Evolutionary conservation across 1,140 invertebrate genomes (phyloP).

Genomic region (Drosophila ambigua): DNA sequence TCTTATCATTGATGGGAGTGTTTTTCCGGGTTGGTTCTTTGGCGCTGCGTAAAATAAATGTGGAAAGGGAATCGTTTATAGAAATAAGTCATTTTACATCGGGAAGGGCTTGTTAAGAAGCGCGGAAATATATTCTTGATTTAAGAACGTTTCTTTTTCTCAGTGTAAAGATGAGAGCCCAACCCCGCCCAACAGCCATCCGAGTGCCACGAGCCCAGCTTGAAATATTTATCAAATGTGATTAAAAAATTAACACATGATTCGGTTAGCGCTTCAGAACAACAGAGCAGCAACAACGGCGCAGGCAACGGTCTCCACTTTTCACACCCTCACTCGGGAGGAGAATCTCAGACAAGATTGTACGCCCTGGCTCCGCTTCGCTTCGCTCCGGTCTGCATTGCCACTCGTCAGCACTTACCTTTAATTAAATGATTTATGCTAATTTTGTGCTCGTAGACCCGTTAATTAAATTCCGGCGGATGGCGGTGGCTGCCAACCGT

Average conservation of each 20-base stretch:
- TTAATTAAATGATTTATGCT: constrained; percentile 82
- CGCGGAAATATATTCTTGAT: no score
- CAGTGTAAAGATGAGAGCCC: no score
- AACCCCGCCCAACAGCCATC: no score
- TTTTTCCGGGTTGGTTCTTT: no score
- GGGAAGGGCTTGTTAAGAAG: no score
- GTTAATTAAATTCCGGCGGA: constrained; percentile 72
- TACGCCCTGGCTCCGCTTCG: background rate
- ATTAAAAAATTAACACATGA: constrained; percentile 81
- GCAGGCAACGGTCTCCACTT: background rate
- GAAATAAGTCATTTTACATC: no score
- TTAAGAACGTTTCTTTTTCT: no score
- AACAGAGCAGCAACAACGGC: background rate
- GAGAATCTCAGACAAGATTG: constrained; percentile 18
- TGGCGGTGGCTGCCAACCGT: background rate
- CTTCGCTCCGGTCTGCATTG: constrained; percentile 3
- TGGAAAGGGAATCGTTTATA: no score
- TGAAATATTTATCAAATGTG: constrained; percentile 71
- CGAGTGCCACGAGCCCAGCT: background rate
- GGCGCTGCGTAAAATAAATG: no score
- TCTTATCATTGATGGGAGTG: no score
- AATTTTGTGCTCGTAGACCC: constrained; percentile 67
- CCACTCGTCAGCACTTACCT: constrained; percentile 60
- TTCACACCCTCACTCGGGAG: constrained; percentile 19
- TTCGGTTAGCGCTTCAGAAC: constrained; percentile 25